Evolutionary conservation across 1,140 invertebrate species (phyloP).

Genomic region (Ganaspis sp.): DNA sequence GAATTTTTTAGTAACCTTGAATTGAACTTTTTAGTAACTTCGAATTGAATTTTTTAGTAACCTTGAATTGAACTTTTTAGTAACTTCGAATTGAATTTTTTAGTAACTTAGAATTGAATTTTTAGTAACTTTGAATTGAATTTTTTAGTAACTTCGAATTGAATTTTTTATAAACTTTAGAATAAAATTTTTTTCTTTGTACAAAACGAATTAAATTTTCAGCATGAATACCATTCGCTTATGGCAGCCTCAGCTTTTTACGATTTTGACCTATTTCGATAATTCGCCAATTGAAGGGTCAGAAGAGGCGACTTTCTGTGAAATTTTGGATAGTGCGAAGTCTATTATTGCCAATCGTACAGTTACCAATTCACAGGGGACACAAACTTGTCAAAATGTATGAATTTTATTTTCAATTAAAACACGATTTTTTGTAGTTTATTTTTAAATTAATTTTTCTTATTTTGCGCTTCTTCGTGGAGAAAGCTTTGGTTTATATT

Average conservation of each 20-base stretch:
- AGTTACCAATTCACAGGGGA: conserved; percentile 30
- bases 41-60: too few species aligned
- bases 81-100: too few species aligned
- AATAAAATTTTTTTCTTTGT: background rate
- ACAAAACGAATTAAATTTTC: conserved; percentile 61
- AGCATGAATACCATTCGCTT: conserved; percentile 73
- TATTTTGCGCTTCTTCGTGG: too few species aligned
- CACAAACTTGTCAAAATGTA: background rate
- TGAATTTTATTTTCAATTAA: background rate
- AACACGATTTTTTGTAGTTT: background rate
- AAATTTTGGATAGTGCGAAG: conserved; percentile 61
- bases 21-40: too few species aligned
- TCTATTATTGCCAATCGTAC: conserved; percentile 7
- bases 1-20: too few species aligned
- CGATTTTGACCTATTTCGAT: conserved; percentile 72
- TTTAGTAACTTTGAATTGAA: too few species aligned
- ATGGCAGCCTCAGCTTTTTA: conserved; percentile 81
- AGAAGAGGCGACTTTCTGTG: conserved; percentile 58
- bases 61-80: too few species aligned
- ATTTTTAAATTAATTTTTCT: too few species aligned
- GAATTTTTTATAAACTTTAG: background rate
- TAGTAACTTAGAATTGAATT: too few species aligned
- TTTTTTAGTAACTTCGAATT: background rate
- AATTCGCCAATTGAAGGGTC: conserved; percentile 17
- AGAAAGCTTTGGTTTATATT: too few species aligned